A percentile compares a stretch with the other conserved stretches of the same genome.
Conservation (phyloP, 2,113 vertebrate species). For the Eulemur rufifrons region DNA sequence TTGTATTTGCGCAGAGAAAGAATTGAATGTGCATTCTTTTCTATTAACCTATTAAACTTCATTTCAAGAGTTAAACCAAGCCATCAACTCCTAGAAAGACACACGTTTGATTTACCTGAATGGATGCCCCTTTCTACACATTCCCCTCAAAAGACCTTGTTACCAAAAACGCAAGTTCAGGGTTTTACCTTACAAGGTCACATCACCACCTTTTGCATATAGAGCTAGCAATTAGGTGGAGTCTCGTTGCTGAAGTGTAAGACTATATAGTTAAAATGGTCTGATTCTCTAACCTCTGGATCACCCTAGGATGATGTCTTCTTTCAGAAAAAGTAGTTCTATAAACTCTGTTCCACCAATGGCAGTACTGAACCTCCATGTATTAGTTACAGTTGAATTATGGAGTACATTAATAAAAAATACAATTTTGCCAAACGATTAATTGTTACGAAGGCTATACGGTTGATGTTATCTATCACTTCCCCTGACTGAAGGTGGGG, state of each 20-base stretch:
- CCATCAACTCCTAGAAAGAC: not conserved
- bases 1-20: conserved; percentile 20
- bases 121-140: not conserved
- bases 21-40: not conserved
- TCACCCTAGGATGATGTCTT: not conserved
- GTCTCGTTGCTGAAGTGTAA: not conserved
- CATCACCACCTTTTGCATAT: not conserved
- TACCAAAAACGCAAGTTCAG: not conserved
- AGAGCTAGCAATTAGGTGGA: not conserved
- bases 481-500: not conserved
- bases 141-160: not conserved
- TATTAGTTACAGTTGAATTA: not conserved
- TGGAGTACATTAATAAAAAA: not conserved
- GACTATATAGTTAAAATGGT: not conserved
- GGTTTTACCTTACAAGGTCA: not conserved
- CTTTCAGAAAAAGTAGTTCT: not conserved
- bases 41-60: conserved; percentile 29
- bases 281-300: not conserved
- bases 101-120: not conserved
- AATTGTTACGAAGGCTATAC: not conserved
- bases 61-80: conserved; percentile 1
- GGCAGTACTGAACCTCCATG: not conserved
- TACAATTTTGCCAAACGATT: not conserved
- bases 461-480: not conserved
- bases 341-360: not conserved